Percentiles rank a stretch among this genome's conserved stretches.
These are phyloP conservation scores for Diceros bicornis DNA, from an alignment of 2,797 vertebrate species.

Conservation along the genomic window DNA sequence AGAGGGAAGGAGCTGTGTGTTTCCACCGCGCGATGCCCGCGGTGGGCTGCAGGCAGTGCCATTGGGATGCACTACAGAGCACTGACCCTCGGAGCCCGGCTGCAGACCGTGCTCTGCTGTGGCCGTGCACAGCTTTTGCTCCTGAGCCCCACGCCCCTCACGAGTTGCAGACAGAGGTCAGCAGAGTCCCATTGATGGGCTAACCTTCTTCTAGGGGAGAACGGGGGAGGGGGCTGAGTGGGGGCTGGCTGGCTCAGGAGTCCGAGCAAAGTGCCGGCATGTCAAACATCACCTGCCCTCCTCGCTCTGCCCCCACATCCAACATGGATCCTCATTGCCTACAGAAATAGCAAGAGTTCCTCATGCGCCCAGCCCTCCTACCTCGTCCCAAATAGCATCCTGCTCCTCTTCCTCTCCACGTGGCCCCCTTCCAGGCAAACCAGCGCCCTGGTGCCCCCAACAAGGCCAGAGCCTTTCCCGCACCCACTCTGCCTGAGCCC, in stretches of 20 bases:
- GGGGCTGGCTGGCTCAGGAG: background rate
- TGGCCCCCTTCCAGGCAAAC: background rate
- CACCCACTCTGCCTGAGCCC: background rate
- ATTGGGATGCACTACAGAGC: background rate
- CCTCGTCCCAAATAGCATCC: background rate
- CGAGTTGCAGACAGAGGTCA: background rate
- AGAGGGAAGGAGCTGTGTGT: background rate
- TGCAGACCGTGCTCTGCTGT: background rate
- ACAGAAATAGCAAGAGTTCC: background rate
- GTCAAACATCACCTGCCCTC: accelerated
- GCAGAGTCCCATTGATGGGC: background rate
- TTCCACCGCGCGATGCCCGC: accelerated
- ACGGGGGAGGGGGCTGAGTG: background rate
- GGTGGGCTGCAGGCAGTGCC: background rate
- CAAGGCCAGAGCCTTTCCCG: accelerated
- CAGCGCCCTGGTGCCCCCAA: background rate
- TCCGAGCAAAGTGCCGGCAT: background rate
- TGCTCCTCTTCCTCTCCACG: background rate
- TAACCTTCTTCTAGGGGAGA: background rate
- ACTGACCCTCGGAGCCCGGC: background rate
- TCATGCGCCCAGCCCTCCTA: background rate
- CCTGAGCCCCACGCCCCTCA: background rate
- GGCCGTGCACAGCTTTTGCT: accelerated
- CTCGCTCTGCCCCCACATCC: background rate
- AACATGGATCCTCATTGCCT: no score